phyloP scores from a whole-genome alignment of 37 sponge, comb jelly and placozoan genomes.

The Chondrilla cf. caribensis region DNA sequence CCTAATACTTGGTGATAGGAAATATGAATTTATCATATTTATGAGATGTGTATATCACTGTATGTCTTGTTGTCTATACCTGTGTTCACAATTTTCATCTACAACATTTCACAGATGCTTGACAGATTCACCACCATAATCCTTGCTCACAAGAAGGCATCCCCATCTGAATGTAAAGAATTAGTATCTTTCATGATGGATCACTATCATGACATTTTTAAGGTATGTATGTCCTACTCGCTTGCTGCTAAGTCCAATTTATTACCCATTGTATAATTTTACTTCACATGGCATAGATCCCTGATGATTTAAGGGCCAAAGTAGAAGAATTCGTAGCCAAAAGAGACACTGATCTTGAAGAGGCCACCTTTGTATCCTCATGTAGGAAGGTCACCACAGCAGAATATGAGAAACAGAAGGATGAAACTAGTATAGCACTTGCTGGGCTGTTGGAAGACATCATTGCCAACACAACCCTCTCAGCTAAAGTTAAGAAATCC shows the following conservation, averaged over 20 bases:
- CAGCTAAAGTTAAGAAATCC: constrained; percentile 41
- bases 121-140: constrained; percentile 27
- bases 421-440: constrained; percentile 3
- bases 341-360: neutral
- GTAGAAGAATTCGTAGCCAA: constrained; percentile 24
- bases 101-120: constrained; percentile 3
- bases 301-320: constrained; percentile 40
- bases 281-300: constrained; percentile 33
- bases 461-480: constrained; percentile 25
- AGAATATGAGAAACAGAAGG: constrained; percentile 46
- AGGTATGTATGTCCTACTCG: constrained; percentile 10
- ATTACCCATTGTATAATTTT: too few species aligned
- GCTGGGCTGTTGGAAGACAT: constrained; percentile 50
- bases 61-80: neutral
- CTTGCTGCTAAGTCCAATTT: too few species aligned
- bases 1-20: neutral
- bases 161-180: neutral
- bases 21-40: neutral
- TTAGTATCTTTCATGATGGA: constrained; percentile 53
- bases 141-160: neutral
- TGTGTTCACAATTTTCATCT: neutral
- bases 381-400: constrained; percentile 37
- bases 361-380: constrained; percentile 4
- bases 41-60: neutral
- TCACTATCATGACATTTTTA: constrained; percentile 51